phyloP scores from a whole-genome alignment of 2,888 invertebrate genomes.

The Pammene fasciana region DNA sequence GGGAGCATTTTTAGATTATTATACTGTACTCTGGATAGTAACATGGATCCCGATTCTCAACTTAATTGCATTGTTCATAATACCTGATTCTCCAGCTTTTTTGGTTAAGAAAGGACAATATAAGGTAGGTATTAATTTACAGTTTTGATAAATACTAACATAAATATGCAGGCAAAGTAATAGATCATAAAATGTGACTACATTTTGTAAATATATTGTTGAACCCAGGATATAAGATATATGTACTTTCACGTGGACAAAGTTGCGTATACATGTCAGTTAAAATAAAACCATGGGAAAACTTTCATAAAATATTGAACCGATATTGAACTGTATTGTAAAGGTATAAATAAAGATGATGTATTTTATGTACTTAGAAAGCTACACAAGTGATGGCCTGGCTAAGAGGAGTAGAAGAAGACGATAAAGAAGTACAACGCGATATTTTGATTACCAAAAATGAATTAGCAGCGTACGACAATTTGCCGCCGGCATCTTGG shows the following conservation, averaged over 20 bases:
- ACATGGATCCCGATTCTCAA: slow-evolving; percentile 55
- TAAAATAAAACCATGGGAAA: too few species aligned
- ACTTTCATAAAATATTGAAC: too few species aligned
- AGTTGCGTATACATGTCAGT: too few species aligned
- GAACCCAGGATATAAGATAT: too few species aligned
- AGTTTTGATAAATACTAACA: too few species aligned
- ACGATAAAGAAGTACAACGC: slow-evolving; percentile 57
- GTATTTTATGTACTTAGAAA: slow-evolving; percentile 51
- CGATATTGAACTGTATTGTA: too few species aligned
- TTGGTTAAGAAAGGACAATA: slow-evolving; percentile 62
- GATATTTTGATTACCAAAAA: slow-evolving; percentile 61
- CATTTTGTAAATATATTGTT: too few species aligned
- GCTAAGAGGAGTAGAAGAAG: slow-evolving; percentile 59
- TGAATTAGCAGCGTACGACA: slow-evolving; percentile 59
- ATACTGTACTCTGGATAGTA: slow-evolving; percentile 42
- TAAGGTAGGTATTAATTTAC: slow-evolving; percentile 53
- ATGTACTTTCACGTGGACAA: too few species aligned
- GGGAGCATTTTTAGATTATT: slow-evolving; percentile 42
- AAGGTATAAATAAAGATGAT: too few species aligned
- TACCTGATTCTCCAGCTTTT: slow-evolving; percentile 70
- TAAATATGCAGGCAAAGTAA: too few species aligned
- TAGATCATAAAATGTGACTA: too few species aligned
- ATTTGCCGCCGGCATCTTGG: slow-evolving; percentile 57
- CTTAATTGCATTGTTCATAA: slow-evolving; percentile 58
- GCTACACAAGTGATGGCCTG: slow-evolving; percentile 60